Base-by-base conservation (phyloP, 2,113 vertebrate species). In the Pygoscelis adeliae region DNA sequence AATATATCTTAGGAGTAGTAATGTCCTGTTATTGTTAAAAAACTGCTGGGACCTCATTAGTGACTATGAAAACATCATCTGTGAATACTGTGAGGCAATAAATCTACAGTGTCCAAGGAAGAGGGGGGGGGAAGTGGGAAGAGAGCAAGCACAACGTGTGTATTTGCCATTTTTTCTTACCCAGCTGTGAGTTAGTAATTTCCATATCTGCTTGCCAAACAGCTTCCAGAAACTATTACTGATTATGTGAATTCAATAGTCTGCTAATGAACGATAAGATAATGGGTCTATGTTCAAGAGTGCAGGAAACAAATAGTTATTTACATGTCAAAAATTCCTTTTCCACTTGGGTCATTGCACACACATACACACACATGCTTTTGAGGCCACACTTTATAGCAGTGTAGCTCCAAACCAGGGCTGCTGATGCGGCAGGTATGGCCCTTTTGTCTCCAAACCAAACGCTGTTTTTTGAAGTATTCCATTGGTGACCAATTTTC, bases 31-130 rank as follows among this genome's bases (percentile, higher is more conserved):
- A 98, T 98, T 98, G 97, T 98, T 98, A 93, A 97, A 98, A 98
- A 98, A 98, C 98, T 98, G 97, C 98, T 98, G 98, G 98, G 98
- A 98, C 98, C 98, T 99, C 98, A 98, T 98, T 98, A 99, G 98
- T 97, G 98, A 96, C 97, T 98, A 98, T 97, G 97, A 98, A 98
- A 98, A 98, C 97, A 98, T 98, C 97, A 97, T 98, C 97, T 97
- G 97, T 97, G 97, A 98, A 97, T 95, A 97, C 97, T 40, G 95
- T 95, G 96, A 97, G 94, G 97, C 97, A 97, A 98, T 98, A 98
- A 98, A 98, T 98, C 98, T 97, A 81, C 67, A 79, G 79, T 90
- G 93, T 97, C 96, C 94, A 95, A 94, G 86, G 96, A 95, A 91
- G 93, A 96, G 93, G 42, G 90, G 63, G 79, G 89, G 55, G 16